Percentiles rank a stretch among this genome's conserved stretches.
phyloP scores from a whole-genome alignment of 2,888 invertebrate species.

The Cheilosia vernalis region DNA sequence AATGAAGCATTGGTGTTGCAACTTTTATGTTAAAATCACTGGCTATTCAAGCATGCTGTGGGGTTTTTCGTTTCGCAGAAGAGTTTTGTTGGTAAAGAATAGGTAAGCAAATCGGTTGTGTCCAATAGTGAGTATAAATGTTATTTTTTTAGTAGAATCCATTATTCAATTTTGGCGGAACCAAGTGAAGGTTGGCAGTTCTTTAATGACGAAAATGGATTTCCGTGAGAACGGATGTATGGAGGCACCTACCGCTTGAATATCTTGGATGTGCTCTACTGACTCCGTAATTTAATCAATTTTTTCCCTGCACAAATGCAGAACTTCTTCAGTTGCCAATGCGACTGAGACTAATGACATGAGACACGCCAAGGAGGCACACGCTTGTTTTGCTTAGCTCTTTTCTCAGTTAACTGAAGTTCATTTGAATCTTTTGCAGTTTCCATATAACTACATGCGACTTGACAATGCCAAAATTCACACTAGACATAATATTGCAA shows the following conservation, averaged over 20 bases:
- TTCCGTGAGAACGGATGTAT: conserved; percentile 22
- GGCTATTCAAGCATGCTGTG: conserved; percentile 46
- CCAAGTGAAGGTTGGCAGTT: conserved; percentile 12
- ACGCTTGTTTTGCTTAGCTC: too few species aligned
- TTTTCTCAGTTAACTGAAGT: too few species aligned
- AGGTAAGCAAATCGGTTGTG: conserved; percentile 14
- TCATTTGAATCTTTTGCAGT: too few species aligned
- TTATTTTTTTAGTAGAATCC: neutral
- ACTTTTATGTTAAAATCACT: conserved; percentile 25
- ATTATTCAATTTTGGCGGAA: conserved; percentile 24
- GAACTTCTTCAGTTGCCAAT: too few species aligned
- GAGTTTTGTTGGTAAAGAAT: conserved; percentile 19
- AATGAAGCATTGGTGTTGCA: conserved; percentile 7
- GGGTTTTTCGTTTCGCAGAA: conserved; percentile 22
- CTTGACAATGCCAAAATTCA: too few species aligned
- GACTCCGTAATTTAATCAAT: neutral
- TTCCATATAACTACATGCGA: too few species aligned
- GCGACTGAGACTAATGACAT: too few species aligned
- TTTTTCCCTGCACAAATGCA: neutral
- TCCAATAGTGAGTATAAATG: neutral
- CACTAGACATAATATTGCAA: too few species aligned
- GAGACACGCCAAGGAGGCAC: too few species aligned
- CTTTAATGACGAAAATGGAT: neutral
- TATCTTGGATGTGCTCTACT: conserved; percentile 18
- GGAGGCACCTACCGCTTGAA: neutral